These are phyloP conservation scores for Halictus quadricinctus DNA, from an alignment of 2,888 invertebrate species.

Conservation along the genomic window DNA sequence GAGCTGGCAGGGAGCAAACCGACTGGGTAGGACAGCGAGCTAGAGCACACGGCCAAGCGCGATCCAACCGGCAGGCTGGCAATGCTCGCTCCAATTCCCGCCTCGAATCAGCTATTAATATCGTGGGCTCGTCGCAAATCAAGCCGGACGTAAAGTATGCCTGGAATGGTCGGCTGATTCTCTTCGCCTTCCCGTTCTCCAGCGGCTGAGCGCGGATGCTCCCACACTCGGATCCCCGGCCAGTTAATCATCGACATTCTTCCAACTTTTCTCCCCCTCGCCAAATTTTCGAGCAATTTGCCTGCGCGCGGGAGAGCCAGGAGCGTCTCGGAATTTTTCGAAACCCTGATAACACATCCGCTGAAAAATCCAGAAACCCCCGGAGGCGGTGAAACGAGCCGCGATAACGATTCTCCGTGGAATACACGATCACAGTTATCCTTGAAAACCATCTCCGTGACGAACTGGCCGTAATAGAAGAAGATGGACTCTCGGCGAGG, in stretches of 20 bases:
- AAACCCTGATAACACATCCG: background rate
- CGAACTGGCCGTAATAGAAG: background rate
- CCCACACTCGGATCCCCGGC: constrained; percentile 32
- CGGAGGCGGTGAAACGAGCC: background rate
- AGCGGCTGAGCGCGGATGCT: constrained; percentile 11
- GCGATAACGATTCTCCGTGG: background rate
- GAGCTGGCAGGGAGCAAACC: constrained; percentile 35
- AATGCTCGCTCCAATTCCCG: constrained; percentile 74
- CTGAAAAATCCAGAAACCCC: background rate
- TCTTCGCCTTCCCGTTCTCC: constrained; percentile 44
- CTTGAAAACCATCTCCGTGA: constrained; percentile 1
- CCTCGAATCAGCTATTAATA: constrained; percentile 75
- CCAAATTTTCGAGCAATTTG: constrained; percentile 6
- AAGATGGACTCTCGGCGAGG: background rate
- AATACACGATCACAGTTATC: background rate
- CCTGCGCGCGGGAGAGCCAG: background rate
- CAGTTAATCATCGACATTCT: constrained; percentile 19
- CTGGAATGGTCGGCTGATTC: constrained; percentile 68
- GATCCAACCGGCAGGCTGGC: constrained; percentile 43
- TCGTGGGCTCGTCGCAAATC: constrained; percentile 72
- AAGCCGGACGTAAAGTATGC: constrained; percentile 75
- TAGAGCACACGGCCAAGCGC: constrained; percentile 47
- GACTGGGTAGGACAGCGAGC: constrained; percentile 27
- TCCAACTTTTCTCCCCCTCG: constrained; percentile 4
- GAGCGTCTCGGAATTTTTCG: background rate